These are phyloP conservation scores for Podocnemis expansa DNA, from an alignment of 2,113 vertebrate species.

Conservation along the genomic window DNA sequence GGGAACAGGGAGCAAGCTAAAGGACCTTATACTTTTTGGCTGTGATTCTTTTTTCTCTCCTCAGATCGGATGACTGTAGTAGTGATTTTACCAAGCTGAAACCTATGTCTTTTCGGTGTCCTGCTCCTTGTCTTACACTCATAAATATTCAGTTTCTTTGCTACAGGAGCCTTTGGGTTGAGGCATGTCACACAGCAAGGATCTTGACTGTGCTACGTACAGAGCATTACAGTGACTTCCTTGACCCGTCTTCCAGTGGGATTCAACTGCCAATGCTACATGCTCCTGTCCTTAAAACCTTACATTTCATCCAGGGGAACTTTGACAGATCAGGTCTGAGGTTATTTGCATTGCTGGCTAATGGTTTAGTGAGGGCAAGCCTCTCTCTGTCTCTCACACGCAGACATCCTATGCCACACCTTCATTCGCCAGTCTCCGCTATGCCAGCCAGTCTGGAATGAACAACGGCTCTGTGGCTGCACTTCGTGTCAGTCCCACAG, in stretches of 20 bases:
- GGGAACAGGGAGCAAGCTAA: background rate
- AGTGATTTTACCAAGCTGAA: constrained; percentile 6
- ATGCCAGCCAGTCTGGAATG: background rate
- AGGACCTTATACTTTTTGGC: background rate
- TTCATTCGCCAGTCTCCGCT: rapidly evolving
- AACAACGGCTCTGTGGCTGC: background rate
- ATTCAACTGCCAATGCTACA: background rate
- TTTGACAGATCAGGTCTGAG: background rate
- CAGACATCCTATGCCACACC: background rate
- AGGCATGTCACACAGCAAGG: constrained; percentile 13
- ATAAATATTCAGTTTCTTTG: constrained; percentile 58
- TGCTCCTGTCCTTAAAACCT: background rate
- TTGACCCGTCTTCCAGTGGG: background rate
- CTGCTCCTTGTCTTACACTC: constrained; percentile 45
- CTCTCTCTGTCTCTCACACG: rapidly evolving
- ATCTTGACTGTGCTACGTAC: constrained; percentile 20
- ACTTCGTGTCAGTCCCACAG: rapidly evolving
- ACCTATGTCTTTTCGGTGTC: constrained; percentile 24
- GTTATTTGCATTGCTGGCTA: background rate
- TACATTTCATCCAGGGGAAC: background rate
- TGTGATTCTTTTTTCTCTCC: background rate
- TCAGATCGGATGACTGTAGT: background rate
- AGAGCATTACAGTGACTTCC: background rate
- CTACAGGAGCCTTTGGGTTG: constrained; percentile 32
- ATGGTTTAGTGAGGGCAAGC: background rate